Base-by-base conservation (phyloP, 2,113 vertebrate genomes). In the Lasiurus borealis region DNA sequence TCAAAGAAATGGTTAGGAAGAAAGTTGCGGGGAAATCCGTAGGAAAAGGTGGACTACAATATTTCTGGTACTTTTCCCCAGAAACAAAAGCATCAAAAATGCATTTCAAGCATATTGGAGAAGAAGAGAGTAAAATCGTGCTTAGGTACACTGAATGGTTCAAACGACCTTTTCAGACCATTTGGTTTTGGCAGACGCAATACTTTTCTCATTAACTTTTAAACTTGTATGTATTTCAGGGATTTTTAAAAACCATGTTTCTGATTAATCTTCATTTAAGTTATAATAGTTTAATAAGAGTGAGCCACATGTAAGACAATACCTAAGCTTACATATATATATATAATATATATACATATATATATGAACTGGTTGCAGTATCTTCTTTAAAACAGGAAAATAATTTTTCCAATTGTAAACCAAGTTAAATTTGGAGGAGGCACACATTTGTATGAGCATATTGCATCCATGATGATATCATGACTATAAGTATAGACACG, bases 361-460 rank as follows among this genome's bases (percentile, higher is more conserved):
- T 19, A 27, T n/a, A 88, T 50, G 46, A 75, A 72, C 59, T 87
- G 11, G 6, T 72, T 95, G 82, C n/a, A 66, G 27, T 59, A 80
- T 77, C 44, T 77, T 92, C 93, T 97, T 94, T 94, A 86, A 95
- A 90, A 72, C 19, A 84, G 64, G 46, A 72, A 95, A 71, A 76
- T n/a, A 23, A 36, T 29, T 89, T 90, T 94, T 92, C 31, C 27
- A 75, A 27, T 88, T 92, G 75, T 71, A 71, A 97, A 85, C 76
- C 68, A 91, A 80, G 78, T 88, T 80, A 75, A 57, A 80, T 78
- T 90, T 93, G 93, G 77, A 83, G 90, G 91, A 92, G 40, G 25
- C 64, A 68, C 92, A 78, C 88, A 64, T 92, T 57, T 82, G 59
- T 89, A 57, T 85, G 90, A 90, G 52, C 23, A 69, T 82, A 14